Evolutionary conservation across 2,113 vertebrate species (phyloP).

Genomic region (Tupaia tana): DNA sequence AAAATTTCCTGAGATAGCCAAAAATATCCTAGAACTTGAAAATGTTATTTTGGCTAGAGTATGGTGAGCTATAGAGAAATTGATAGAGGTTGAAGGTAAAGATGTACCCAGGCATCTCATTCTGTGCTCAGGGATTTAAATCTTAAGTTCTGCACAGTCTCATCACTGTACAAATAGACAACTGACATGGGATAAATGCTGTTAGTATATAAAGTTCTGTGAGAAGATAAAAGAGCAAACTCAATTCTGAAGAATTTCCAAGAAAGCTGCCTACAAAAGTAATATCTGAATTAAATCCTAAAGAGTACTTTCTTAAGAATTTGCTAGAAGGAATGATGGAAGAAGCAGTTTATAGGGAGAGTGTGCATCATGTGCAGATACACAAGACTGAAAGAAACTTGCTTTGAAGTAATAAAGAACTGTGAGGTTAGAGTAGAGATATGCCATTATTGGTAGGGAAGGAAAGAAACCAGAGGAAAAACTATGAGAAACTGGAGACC

Average conservation of each 20-base stretch:
- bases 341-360: neutral
- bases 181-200: neutral
- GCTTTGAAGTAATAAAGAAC: neutral
- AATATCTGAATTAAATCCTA: neutral
- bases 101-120: neutral
- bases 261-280: conserved; percentile 10
- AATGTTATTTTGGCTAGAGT: neutral
- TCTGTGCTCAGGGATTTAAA: conserved; percentile 14
- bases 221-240: conserved; percentile 17
- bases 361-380: neutral
- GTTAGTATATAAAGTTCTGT: neutral
- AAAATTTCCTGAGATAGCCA: neutral
- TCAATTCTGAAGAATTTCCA: neutral
- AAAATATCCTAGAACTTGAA: neutral
- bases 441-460: neutral
- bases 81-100: neutral
- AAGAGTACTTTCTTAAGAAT: neutral
- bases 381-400: neutral
- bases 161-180: neutral
- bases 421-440: neutral
- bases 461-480: neutral
- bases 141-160: conserved; percentile 29
- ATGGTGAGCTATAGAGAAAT: neutral
- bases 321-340: neutral
- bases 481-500: neutral